phyloP scores from a whole-genome alignment of 2,797 vertebrate genomes.

The Zonotrichia albicollis region DNA sequence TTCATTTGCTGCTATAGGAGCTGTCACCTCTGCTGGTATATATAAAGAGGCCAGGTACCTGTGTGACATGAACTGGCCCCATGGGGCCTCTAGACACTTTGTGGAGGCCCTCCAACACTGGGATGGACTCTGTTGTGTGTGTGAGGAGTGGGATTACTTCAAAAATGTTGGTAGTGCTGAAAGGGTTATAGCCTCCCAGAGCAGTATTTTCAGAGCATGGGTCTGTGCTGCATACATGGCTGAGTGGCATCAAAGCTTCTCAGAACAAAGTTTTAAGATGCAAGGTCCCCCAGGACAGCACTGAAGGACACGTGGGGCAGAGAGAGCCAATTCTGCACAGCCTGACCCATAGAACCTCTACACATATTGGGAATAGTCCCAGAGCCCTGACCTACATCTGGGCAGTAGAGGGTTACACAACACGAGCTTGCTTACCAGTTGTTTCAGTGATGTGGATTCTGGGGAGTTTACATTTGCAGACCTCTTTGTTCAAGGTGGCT shows the following conservation, averaged over 20 bases:
- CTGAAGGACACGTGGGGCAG: background rate
- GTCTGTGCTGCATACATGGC: accelerated
- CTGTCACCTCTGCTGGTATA: background rate
- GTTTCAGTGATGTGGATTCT: background rate
- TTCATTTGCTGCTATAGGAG: background rate
- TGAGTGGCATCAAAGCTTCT: background rate
- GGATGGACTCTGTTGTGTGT: accelerated
- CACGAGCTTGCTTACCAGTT: background rate
- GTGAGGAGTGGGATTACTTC: background rate
- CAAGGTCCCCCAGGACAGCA: background rate
- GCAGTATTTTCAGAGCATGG: background rate
- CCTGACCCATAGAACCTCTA: background rate
- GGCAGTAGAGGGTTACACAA: background rate
- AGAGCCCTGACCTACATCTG: background rate
- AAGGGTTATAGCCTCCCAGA: background rate
- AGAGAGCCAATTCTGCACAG: background rate
- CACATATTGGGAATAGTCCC: background rate
- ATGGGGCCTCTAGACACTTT: background rate
- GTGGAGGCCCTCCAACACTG: background rate
- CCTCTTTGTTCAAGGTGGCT: background rate
- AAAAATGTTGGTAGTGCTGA: background rate
- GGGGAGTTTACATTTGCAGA: background rate
- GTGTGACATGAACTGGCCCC: background rate
- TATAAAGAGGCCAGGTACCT: background rate
- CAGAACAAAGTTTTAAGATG: background rate